Evolutionary conservation across 2,797 vertebrate species (phyloP).

Genomic region (Diplodus sargus): DNA sequence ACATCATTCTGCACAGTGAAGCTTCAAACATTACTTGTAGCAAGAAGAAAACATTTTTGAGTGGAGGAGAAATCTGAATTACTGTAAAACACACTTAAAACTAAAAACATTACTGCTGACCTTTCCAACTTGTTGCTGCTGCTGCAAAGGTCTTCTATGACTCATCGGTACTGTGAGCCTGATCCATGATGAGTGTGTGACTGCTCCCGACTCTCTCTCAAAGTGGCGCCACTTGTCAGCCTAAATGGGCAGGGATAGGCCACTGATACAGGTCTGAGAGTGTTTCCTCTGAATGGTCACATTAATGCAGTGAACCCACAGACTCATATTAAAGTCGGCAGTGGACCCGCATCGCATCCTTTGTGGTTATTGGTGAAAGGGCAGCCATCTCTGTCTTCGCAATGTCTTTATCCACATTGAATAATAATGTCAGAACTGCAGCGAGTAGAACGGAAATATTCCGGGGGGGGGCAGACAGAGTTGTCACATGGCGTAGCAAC

Average conservation of each 20-base stretch:
- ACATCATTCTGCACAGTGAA: too few relatives aligned
- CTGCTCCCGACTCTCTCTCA: constrained; percentile 19
- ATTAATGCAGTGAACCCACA: constrained; percentile 52
- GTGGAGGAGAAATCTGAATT: not conserved
- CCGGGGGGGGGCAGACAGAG: constrained; percentile 18
- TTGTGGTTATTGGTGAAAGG: constrained; percentile 56
- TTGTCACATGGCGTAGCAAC: constrained; percentile 40
- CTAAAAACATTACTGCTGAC: constrained; percentile 33
- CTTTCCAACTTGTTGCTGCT: constrained; percentile 39
- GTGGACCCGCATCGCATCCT: constrained; percentile 33
- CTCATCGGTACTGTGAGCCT: constrained; percentile 34
- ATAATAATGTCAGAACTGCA: constrained; percentile 56
- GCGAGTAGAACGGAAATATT: constrained; percentile 43
- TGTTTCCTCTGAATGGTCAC: constrained; percentile 55
- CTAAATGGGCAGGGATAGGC: constrained; percentile 55
- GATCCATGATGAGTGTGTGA: constrained; percentile 33
- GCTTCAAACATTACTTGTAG: too few relatives aligned
- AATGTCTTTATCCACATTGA: constrained; percentile 59
- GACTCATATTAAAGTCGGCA: constrained; percentile 44
- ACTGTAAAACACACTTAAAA: constrained; percentile 24
- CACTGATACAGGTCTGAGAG: constrained; percentile 25
- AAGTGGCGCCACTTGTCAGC: constrained; percentile 44
- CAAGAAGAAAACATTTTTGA: too few relatives aligned
- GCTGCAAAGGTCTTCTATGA: constrained; percentile 39
- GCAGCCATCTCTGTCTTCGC: constrained; percentile 54